Conservation (phyloP, 2,888 invertebrate species). For the Philonicus albiceps region DNA sequence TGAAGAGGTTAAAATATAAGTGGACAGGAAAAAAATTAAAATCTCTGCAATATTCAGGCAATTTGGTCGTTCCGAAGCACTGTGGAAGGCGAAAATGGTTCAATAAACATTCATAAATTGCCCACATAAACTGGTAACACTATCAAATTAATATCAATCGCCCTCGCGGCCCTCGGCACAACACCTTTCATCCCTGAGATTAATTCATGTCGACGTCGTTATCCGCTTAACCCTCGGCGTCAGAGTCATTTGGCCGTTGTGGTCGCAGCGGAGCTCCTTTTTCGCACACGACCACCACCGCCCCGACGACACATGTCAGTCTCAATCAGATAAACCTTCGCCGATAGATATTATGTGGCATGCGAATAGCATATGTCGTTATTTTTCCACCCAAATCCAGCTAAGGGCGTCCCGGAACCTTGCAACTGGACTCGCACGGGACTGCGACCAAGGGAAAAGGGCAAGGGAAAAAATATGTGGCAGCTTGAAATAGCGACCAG, state of each 20-base stretch:
- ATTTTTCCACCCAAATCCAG: slow-evolving; percentile 19
- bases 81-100: not conserved
- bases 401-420: not conserved
- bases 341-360: slow-evolving; percentile 36
- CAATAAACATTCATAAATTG: slow-evolving; percentile 24
- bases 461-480: not conserved
- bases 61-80: not conserved
- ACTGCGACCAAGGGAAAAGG: not conserved
- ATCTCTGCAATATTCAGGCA: not conserved
- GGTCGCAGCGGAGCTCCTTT: slow-evolving; percentile 4
- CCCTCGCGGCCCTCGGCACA: not conserved
- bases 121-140: slow-evolving; percentile 30
- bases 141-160: slow-evolving; percentile 41
- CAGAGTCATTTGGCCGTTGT: slow-evolving; percentile 18
- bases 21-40: not conserved
- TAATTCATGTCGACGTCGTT: slow-evolving; percentile 35
- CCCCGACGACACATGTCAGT: slow-evolving; percentile 39
- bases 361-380: slow-evolving; percentile 40
- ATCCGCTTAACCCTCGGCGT: slow-evolving; percentile 37
- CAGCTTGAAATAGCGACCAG: slow-evolving; percentile 31
- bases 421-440: not conserved
- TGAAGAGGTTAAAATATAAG: not conserved
- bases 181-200: slow-evolving; percentile 40
- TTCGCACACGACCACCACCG: slow-evolving; percentile 17
- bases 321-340: slow-evolving; percentile 40